Base-by-base conservation (phyloP, 2,888 invertebrate genomes). In the Pterostichus niger region DNA sequence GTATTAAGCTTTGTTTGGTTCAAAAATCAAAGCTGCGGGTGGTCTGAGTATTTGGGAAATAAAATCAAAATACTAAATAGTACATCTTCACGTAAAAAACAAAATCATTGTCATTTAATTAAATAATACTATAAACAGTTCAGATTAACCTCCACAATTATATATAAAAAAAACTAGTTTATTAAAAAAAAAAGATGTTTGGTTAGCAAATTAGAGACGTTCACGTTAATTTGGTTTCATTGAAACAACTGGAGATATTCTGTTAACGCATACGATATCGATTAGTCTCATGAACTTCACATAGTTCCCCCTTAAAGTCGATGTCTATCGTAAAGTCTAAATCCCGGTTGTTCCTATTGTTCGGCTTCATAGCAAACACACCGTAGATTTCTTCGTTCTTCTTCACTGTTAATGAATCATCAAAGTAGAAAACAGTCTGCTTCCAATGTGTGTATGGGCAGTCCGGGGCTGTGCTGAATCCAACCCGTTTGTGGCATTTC, bases 381-480 rank as follows among this genome's bases (percentile, higher is more conserved):
- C 99, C 99, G 77, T 93, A 94, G 84, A 99, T 95, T 89, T 98
- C 98, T 89, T 99, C 99, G 81, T 95, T 95, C 88, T 97, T 97
- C 89, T 99, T 99, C 46, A 97, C 98, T 1, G 99, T 99, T 92
- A 99, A 94, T 88, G 97, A 98, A 87, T 99, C 98, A 88, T 98
- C 96, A 87, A 99, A 95, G 90, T 99, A 99, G 91, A 99, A 99
- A 76, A 99, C 99, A 7, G 93, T 93, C 90, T 99, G 98, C 90
- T 99, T 99, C 99, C 99, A 99, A 90, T 99, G 99, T 24, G 99
- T 99, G 91, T 99, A 99, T 40, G 97, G 96, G 0, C 97, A 96
- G 89, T 99, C 99, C 0, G 99, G 99, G 0, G 98, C 98, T 83
- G 99, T 99, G 88, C 98, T 99, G 91, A 99, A 99, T 31, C 99